Conservation (phyloP, 2,113 vertebrate genomes). For the Meles meles region DNA sequence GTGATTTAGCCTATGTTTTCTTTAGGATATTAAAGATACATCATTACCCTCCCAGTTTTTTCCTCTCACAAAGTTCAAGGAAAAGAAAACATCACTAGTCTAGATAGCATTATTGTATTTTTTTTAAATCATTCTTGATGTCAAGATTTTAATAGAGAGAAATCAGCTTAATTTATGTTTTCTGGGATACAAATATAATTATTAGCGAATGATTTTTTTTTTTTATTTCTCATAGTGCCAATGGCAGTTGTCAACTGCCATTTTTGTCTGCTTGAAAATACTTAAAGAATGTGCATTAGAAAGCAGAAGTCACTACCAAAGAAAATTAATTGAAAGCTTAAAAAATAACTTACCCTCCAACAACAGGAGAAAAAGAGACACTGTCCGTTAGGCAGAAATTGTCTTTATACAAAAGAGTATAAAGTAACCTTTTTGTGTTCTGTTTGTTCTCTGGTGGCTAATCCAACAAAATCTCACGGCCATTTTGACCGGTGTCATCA, state of each 20-base stretch:
- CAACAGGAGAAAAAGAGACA: background rate
- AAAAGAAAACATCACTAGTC: background rate
- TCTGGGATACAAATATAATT: background rate
- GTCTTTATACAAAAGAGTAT: background rate
- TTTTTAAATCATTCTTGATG: background rate
- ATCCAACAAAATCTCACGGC: background rate
- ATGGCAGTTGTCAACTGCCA: background rate
- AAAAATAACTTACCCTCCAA: background rate
- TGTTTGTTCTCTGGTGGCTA: background rate
- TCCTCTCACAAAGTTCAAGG: background rate
- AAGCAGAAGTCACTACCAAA: background rate
- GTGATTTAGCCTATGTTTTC: constrained; percentile 64
- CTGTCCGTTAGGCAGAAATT: background rate
- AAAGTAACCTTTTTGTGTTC: background rate
- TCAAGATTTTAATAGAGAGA: background rate
- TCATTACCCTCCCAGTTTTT: background rate
- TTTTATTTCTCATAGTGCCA: background rate
- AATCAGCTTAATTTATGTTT: constrained; percentile 22
- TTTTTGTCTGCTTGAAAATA: constrained; percentile 1
- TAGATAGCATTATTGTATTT: background rate
- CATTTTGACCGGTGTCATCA: constrained; percentile 34
- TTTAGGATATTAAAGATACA: constrained; percentile 65
- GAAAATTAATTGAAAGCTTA: background rate
- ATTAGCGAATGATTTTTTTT: constrained; percentile 52
- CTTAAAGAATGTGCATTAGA: background rate